Conservation (phyloP, 2,797 vertebrate species). For the Sphenodon punctatus region DNA sequence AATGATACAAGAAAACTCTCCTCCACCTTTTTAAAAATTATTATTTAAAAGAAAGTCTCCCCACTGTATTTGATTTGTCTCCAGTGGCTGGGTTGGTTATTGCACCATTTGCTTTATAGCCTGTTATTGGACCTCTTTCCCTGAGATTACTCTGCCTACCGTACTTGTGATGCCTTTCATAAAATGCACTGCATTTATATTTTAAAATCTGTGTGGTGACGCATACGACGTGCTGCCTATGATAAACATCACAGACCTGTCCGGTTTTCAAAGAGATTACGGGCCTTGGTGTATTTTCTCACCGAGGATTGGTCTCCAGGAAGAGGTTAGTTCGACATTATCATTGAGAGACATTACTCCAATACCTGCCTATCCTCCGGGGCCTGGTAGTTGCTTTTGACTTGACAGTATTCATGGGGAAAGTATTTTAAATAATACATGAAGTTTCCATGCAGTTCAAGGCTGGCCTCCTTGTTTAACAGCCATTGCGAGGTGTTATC, state of each 20-base stretch:
- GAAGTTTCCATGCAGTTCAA: slow-evolving; percentile 47
- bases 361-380: neutral
- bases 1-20: slow-evolving; percentile 18
- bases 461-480: slow-evolving; percentile 33
- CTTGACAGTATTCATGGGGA: slow-evolving; percentile 48
- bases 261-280: neutral
- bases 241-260: neutral
- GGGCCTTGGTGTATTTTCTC: neutral
- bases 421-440: slow-evolving; percentile 67
- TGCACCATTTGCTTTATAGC: slow-evolving; percentile 11
- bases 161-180: neutral
- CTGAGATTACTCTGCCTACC: neutral
- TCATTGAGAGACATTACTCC: fast-evolving
- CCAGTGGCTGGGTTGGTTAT: neutral
- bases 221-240: neutral
- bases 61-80: slow-evolving; percentile 31
- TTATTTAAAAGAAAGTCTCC: neutral
- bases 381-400: slow-evolving; percentile 19
- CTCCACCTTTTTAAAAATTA: slow-evolving; percentile 4
- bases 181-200: neutral
- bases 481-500: slow-evolving; percentile 36
- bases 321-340: neutral
- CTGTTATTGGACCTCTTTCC: neutral
- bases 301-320: neutral
- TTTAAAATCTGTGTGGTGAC: neutral